Evolutionary conservation across 2,113 vertebrate species (phyloP), one percentile per base, ranked within the genome.

Genomic region (Phodopus roborovskii): DNA sequence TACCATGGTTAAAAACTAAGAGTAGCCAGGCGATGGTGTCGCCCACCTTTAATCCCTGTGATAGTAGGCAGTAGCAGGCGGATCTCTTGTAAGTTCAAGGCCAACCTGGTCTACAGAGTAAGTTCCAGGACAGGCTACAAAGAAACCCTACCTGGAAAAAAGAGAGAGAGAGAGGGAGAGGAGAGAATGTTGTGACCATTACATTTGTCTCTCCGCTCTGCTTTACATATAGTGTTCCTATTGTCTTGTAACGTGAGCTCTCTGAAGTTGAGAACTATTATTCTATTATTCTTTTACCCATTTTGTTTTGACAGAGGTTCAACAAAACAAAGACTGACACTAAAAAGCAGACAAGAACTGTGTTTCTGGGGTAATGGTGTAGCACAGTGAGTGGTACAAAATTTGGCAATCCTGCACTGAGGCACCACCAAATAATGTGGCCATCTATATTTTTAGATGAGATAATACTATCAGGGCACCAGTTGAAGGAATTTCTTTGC

Each of bases 401-500:
- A 45, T 58, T 39, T 30, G 81, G 24, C n/a, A 1, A 28, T 39
- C 58, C 58, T 62, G 62, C 12, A 30, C 83, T 36, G 7, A 9
- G 50, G 42, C n/a, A 88, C 56, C 42, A 28, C 85, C 50, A 79
- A 73, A 42, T 5, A 73, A 45, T 15, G 10, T 42, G 24, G 33
- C 75, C 39, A 20, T 33, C 4, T 64, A 6, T 79, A 92, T 78
- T 88, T 83, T 84, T 81, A n/a, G 33, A 74, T 77, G 33, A 97
- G 20, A 8, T 50, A 90, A 16, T 9, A 60, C 4, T 74, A 70
- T 75, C 8, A 90, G 26, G 42, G 11, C 28, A 10, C 13, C 5
- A 82, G 79, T 17, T 68, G 74, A 73, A 95, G 83, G 53, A 68
- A 91, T 62, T 81, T 89, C 64, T 91, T 79, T 58, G 50, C 79